phyloP scores from a whole-genome alignment of 2,113 vertebrate genomes.

The Erythrocercus mccallii region DNA sequence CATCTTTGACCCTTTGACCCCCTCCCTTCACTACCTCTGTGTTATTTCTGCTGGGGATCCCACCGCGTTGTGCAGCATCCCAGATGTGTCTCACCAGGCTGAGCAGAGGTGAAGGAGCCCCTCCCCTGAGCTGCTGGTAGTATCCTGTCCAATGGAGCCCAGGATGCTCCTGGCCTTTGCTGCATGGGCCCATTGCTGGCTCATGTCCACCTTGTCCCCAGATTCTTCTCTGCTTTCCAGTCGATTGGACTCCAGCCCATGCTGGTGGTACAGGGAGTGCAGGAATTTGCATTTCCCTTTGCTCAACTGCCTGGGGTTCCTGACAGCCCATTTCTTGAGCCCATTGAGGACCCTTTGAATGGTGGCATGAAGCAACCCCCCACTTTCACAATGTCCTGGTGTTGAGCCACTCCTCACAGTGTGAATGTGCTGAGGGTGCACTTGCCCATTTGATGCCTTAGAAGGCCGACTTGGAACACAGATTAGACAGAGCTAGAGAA shows the following conservation, averaged over 20 bases:
- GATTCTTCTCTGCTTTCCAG: neutral
- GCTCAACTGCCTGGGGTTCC: neutral
- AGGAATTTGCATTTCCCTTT: neutral
- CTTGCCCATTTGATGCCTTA: neutral
- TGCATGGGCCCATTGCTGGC: neutral
- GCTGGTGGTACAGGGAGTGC: neutral
- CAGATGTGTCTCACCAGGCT: neutral
- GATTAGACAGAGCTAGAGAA: no score
- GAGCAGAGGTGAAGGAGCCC: neutral
- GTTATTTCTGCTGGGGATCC: neutral
- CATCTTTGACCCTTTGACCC: neutral
- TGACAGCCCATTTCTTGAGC: neutral
- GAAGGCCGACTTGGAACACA: no score
- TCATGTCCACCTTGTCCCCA: neutral
- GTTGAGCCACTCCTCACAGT: neutral
- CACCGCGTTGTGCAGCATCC: neutral
- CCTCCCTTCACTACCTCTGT: no score
- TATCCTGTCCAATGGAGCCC: neutral
- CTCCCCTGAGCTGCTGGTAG: neutral
- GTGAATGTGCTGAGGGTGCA: neutral
- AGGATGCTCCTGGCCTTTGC: neutral
- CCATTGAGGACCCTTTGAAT: neutral
- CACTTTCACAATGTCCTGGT: neutral
- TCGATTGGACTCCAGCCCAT: accelerated
- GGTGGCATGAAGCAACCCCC: no score